Base-by-base conservation (phyloP, 2,888 invertebrate genomes). In the Torymus tubicola region DNA sequence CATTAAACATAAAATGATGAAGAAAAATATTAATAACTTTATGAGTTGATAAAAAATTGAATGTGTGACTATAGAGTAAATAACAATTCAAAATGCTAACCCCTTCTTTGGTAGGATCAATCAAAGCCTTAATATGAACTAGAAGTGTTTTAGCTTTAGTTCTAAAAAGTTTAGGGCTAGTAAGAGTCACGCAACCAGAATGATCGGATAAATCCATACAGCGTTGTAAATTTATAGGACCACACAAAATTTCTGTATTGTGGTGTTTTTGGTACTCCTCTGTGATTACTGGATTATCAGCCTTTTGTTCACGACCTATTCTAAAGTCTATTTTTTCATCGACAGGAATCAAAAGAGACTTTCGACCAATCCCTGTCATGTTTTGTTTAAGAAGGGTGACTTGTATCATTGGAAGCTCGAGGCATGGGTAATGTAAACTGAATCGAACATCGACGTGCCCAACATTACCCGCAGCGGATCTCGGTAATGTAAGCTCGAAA, bases 391-490 rank as follows among this genome's bases (percentile, higher is more conserved):
- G 91, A 21, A 95, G 88, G 1, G 94, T 94, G 8, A 96, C 94
- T 90, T 96, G 95, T 85, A 98, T 96, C 68, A 95, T 94, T 0
- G 97, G 97, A 63, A 95, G 93, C 83, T 94, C 93, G 0, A 95
- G 93, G 86, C 96, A 96, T 5, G 95, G 94, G 5, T 95, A 93
- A 88, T 96, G 96, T 53, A 98, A 92, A 0, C 95, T 95, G 88
- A 97, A 98, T 84, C 96, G 95, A 65, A 98, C 94, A 89, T 98
- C 97, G 31, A 98, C 95, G 87, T 98, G 98, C n/a, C 97, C 97
- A 76, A 98, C 92, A 55, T 94, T 94, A 74, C 89, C 89, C 10
- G 88, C 85, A 2, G 94, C 94, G 69, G 95, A 94, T 84, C 95
- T 94, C 0, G 97, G 96, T 74, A 98, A 90, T 0, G 97, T 96